phyloP scores from a whole-genome alignment of 2,797 vertebrate species.

The Hyperoplus lanceolatus region DNA sequence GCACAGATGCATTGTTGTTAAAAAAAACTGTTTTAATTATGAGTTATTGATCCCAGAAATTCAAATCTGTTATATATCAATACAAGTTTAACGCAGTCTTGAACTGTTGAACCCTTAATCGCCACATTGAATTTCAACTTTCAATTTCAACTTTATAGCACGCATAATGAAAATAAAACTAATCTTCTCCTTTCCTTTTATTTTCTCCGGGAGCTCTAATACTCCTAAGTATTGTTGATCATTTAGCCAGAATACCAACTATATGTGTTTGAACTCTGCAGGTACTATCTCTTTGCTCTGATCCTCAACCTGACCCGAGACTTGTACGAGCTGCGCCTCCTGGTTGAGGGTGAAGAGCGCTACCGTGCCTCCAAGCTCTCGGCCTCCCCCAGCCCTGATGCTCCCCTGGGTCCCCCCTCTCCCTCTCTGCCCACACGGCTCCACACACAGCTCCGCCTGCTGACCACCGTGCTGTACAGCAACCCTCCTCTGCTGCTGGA shows the following conservation, averaged over 20 bases:
- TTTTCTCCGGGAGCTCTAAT: too few species aligned
- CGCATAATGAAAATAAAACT: too few species aligned
- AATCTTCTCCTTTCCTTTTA: too few species aligned
- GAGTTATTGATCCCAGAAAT: too few species aligned
- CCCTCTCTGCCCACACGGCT: constrained; percentile 51
- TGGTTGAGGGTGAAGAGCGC: constrained; percentile 86
- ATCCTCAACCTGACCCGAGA: constrained; percentile 93
- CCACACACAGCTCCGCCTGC: constrained; percentile 79
- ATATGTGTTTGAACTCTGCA: constrained; percentile 62
- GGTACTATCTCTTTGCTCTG: constrained; percentile 94
- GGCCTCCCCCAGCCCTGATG: accelerated
- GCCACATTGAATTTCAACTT: too few species aligned
- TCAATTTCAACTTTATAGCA: too few species aligned
- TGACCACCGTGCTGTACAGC: constrained; percentile 82
- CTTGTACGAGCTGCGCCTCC: constrained; percentile 89
- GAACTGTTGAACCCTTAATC: too few species aligned
- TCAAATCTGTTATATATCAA: too few species aligned
- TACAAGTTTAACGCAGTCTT: too few species aligned
- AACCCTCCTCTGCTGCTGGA: constrained; percentile 94
- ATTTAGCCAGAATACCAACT: background rate
- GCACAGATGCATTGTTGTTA: too few species aligned
- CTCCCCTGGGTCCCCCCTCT: constrained; percentile 7
- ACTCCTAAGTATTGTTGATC: background rate
- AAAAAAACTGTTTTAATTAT: too few species aligned
- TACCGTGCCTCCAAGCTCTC: constrained; percentile 47